Conservation (phyloP, 2,888 invertebrate species). For the Hecatera dysodea region DNA sequence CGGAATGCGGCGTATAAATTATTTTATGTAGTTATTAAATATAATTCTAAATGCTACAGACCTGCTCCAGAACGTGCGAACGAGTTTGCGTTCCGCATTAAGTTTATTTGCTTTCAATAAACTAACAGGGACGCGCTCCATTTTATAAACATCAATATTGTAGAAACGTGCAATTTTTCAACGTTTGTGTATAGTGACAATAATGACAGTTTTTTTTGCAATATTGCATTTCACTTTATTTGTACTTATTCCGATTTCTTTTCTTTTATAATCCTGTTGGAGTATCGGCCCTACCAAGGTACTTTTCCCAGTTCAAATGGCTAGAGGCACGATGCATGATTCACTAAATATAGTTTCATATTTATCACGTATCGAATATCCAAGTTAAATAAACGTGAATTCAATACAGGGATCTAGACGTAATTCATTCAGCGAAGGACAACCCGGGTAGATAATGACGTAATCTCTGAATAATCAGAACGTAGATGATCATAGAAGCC, state of each 20-base stretch:
- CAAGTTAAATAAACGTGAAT: constrained; percentile 40
- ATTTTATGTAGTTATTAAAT: constrained; percentile 29
- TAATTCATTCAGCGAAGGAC: constrained; percentile 36
- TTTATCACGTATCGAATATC: constrained; percentile 29
- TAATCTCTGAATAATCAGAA: constrained; percentile 60
- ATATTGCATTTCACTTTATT: neutral
- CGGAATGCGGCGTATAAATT: neutral
- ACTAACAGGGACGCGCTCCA: constrained; percentile 20
- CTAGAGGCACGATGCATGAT: constrained; percentile 19
- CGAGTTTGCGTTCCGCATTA: constrained; percentile 64
- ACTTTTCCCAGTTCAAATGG: neutral
- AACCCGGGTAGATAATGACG: constrained; percentile 51
- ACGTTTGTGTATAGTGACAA: neutral
- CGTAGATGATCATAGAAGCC: constrained; percentile 34
- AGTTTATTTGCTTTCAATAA: constrained; percentile 54
- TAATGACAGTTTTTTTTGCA: neutral
- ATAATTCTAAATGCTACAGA: constrained; percentile 28
- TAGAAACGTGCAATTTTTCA: neutral
- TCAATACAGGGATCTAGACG: constrained; percentile 12
- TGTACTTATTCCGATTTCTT: neutral
- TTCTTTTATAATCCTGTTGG: neutral
- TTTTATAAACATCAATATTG: constrained; percentile 5
- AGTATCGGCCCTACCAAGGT: neutral
- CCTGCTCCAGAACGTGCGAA: constrained; percentile 56
- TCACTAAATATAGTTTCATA: constrained; percentile 21